Evolutionary conservation across 1,140 invertebrate species (phyloP).

Genomic region (Temnothorax curvispinosus): DNA sequence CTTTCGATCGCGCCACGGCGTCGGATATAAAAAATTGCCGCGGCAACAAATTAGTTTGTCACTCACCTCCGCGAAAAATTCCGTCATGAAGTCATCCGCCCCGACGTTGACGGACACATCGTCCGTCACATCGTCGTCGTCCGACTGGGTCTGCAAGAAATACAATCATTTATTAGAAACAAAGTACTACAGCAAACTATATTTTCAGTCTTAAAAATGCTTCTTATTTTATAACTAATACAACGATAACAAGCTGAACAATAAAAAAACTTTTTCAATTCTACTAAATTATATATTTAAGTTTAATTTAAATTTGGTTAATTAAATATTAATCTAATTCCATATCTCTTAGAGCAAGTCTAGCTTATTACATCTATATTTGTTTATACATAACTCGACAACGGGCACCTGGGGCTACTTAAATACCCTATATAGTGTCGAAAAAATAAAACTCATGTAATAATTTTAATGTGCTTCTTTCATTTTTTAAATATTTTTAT

Average conservation of each 20-base stretch:
- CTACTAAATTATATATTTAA: too few species aligned
- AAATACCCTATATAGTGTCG: too few species aligned
- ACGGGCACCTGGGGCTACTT: too few species aligned
- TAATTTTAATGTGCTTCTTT: too few species aligned
- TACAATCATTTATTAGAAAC: constrained; percentile 30
- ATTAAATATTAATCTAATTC: too few species aligned
- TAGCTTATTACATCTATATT: too few species aligned
- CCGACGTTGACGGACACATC: constrained; percentile 97
- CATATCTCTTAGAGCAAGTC: too few species aligned
- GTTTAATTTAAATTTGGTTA: too few species aligned
- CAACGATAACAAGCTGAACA: neutral
- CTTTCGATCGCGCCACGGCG: neutral
- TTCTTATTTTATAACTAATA: neutral
- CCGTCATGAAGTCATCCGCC: constrained; percentile 97
- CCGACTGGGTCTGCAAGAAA: constrained; percentile 93
- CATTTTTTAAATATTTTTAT: too few species aligned
- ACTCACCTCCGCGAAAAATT: constrained; percentile 98
- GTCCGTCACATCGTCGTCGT: constrained; percentile 97
- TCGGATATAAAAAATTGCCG: neutral
- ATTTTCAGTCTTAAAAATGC: neutral
- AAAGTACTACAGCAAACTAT: neutral
- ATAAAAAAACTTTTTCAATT: too few species aligned
- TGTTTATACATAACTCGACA: too few species aligned
- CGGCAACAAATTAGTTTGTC: constrained; percentile 6
- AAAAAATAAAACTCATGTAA: too few species aligned